phyloP scores from a whole-genome alignment of 2,797 vertebrate genomes.

The Vipera latastei region DNA sequence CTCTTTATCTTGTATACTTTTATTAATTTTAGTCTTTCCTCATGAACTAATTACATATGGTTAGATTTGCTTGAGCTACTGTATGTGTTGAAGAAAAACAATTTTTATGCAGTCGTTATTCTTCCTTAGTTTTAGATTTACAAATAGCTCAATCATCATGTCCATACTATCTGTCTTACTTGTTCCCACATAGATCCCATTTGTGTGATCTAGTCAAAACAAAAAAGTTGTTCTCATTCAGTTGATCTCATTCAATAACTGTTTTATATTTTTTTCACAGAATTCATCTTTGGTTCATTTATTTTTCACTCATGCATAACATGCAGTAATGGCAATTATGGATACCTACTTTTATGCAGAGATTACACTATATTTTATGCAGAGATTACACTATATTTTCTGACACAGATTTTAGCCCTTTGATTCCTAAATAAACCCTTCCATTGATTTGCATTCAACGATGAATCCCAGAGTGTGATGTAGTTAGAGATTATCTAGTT shows the following conservation, averaged over 20 bases:
- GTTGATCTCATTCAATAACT: neutral
- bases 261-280: neutral
- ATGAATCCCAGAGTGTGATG: neutral
- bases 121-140: neutral
- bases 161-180: neutral
- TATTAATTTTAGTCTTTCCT: neutral
- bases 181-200: neutral
- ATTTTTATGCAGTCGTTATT: neutral
- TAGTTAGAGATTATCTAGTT: neutral
- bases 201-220: neutral
- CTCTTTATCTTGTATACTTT: neutral
- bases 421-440: neutral
- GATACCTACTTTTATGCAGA: neutral
- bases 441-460: neutral
- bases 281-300: neutral
- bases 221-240: neutral
- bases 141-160: neutral
- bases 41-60: neutral
- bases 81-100: neutral
- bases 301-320: neutral
- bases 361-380: neutral
- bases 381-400: neutral
- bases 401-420: neutral
- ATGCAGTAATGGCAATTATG: neutral
- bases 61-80: neutral